Base-by-base conservation (phyloP, 35 echinoderm and acorn worm genomes). In the Anneissia japonica region DNA sequence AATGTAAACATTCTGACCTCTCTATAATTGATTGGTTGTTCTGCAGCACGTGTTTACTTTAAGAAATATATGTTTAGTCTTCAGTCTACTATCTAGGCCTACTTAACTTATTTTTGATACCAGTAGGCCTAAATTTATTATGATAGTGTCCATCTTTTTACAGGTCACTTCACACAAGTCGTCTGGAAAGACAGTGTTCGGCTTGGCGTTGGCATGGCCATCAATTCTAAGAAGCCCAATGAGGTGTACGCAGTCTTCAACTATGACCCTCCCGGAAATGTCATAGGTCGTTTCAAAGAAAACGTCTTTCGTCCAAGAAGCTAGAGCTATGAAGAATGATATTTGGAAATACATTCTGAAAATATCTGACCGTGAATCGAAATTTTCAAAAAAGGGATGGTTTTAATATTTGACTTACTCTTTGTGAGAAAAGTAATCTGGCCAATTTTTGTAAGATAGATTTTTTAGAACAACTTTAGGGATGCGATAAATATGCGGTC, bases 161-260 rank as follows among this genome's bases (percentile, higher is more conserved):
- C 85, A 99, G 96, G 96, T 91, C 96, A 99, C 79, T 99, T 99
- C 79, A 94, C 96, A 21, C 96, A 99, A 81, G 46, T 94, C 11
- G 96, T 99, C 9, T 99, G 96, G 96, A 99, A 99, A 73, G 79
- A 73, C 9, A 94, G 92, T 84, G 87, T 37, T 14, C 51, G 85
- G 4, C 37, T 99, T 1, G 96, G 96, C 13, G 86, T 94, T 41
- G 96, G 96, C 30, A 86, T 94, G 12, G 86, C 92, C 0, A 87
- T 99, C 29, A 97, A 97, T 72, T 91, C 94, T 11, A 89, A 92
- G 40, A 93, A 99, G 21, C 88, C 90, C 30, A 99, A 99, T 38
- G 81, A 94, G 34, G 96, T 94, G 7, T 99, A 83, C 41, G 89
- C 96, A 28, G 92, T 99, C 10, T 99, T 99, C 90, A 99, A 99